Base-by-base conservation (phyloP, 2,888 invertebrate genomes). In the Rhingia campestris region DNA sequence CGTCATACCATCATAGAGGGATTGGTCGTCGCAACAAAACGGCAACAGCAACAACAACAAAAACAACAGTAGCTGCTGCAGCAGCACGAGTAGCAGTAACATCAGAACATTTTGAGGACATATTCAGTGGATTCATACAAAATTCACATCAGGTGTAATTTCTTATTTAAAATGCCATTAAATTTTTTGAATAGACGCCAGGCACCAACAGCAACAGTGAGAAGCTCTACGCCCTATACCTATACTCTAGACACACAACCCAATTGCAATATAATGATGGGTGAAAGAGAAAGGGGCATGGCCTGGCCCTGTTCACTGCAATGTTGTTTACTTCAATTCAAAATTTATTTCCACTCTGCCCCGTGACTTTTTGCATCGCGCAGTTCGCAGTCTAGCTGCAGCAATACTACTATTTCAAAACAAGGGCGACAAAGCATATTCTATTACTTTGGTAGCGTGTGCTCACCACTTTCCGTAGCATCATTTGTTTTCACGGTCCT, bases 131-230 rank as follows among this genome's bases (percentile, higher is more conserved):
- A 59, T 51, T 88, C 89, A 90, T 90, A 88, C 90, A 90, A 90
- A 89, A 90, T 90, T 90, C 89, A 90, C 87, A 88, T 88, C 87
- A 88, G 88, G 88, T 88, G 89, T 89, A 90, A 91, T 91, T 91
- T 90, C 91, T 91, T 91, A 91, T 91, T 91, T 91, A 91, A 90
- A 91, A 91, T 90, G 91, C 91, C 90, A 91, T 91, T 91, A 90
- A 90, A 90, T 89, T 89, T 89, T 90, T 89, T 90, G 89, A 89
- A 90, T 89, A 90, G 90, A 89, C 87, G 86, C 86, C 86, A 86
- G 86, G 69, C 82, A 84, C 45, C 61, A 14, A 10, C 41, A 64
- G 12, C 39, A 72, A 43, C 80, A 80, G 49, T 41, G 66, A 66
- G 45, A 67, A 54, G 43, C 58, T 63, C 54, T 35, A 58, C 63